Conservation (phyloP, 2,113 vertebrate species). For the Psilopsiagon aymara region DNA sequence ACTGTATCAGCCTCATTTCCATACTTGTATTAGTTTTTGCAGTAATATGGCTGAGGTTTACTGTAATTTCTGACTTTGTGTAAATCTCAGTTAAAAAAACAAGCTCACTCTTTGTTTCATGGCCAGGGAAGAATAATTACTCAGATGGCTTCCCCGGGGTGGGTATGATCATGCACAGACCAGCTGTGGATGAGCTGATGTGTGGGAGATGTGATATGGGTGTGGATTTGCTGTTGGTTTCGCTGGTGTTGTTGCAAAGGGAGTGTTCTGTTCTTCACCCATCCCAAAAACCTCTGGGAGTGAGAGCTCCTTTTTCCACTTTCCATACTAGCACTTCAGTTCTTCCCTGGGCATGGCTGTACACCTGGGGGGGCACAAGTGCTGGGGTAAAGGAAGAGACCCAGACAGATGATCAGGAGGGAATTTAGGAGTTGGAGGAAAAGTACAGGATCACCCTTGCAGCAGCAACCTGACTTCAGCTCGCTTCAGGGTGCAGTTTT, state of each 20-base stretch:
- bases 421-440: not conserved
- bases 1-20: accelerated
- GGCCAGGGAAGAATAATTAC: not conserved
- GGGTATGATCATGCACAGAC: not conserved
- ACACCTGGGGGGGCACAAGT: not conserved
- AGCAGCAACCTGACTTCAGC: not conserved
- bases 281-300: not conserved
- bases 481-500: not conserved
- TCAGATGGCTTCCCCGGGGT: not conserved
- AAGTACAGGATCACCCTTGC: not conserved
- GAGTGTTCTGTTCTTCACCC: not conserved
- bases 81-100: not conserved
- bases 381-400: not conserved
- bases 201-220: not conserved
- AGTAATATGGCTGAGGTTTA: not conserved
- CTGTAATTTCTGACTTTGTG: not conserved
- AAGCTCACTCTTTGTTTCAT: not conserved
- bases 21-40: not conserved
- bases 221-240: not conserved
- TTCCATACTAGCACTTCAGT: accelerated
- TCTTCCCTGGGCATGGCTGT: not conserved
- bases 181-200: not conserved
- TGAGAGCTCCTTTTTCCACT: not conserved
- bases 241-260: not conserved
- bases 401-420: not conserved